Percentiles rank a stretch among this genome's conserved stretches.
Evolutionary conservation across 2,888 invertebrate species (phyloP).

Genomic region (Tetragonula carbonaria): DNA sequence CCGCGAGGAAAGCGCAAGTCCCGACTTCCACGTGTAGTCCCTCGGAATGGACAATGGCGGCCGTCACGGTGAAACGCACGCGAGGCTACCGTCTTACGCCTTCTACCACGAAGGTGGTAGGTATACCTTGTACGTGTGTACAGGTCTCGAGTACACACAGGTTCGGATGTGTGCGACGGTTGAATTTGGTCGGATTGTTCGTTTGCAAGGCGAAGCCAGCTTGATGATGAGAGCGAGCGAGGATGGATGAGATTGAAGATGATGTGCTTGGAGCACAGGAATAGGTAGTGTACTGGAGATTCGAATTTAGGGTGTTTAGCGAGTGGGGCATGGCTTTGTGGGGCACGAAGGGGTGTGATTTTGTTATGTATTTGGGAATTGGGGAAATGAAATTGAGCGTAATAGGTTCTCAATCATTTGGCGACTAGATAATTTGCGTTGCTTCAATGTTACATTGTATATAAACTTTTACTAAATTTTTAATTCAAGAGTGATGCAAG

Average conservation of each 20-base stretch:
- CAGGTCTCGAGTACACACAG: not conserved
- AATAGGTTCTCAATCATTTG: too few relatives aligned
- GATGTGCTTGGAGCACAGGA: not conserved
- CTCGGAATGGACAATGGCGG: conserved; percentile 72
- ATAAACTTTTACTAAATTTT: too few relatives aligned
- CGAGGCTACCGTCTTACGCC: conserved; percentile 75
- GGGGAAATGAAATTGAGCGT: too few relatives aligned
- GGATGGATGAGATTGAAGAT: not conserved
- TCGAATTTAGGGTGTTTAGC: not conserved
- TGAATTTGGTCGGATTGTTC: not conserved
- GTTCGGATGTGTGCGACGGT: not conserved
- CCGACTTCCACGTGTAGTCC: conserved; percentile 57
- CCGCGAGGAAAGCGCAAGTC: conserved; percentile 45
- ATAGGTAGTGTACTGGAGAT: not conserved
- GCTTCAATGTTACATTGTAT: too few relatives aligned
- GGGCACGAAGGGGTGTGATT: not conserved
- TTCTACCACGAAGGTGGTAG: conserved; percentile 19
- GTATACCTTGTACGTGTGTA: not conserved
- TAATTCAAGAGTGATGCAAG: too few relatives aligned
- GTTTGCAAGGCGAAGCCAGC: not conserved
- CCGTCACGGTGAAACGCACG: conserved; percentile 75
- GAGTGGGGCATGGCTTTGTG: too few relatives aligned
- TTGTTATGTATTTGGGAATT: not conserved
- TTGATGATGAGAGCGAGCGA: not conserved
- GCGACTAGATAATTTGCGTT: too few relatives aligned